These are phyloP conservation scores for Cyaniris semiargus DNA, from an alignment of 2,888 invertebrate species.

Conservation along the genomic window DNA sequence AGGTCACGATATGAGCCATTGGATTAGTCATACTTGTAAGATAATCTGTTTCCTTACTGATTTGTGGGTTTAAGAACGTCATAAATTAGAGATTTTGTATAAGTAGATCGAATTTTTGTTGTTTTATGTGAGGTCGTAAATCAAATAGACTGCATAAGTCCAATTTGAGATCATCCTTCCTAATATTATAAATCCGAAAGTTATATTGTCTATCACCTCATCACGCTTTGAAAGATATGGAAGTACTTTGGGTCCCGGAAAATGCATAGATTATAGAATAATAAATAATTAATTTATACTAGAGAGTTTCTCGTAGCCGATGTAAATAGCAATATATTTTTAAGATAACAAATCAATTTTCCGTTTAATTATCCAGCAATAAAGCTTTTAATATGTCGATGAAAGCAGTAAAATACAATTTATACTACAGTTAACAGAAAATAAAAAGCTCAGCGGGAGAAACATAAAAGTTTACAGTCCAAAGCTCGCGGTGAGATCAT, in stretches of 20 bases:
- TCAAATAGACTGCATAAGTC: no score
- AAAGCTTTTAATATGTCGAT: neutral
- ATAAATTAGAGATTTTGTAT: neutral
- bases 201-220: no score
- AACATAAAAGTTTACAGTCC: conserved; percentile 19
- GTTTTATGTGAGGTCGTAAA: neutral
- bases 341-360: neutral
- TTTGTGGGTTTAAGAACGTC: neutral
- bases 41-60: neutral
- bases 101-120: neutral
- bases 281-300: no score
- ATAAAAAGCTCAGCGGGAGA: conserved; percentile 26
- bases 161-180: no score
- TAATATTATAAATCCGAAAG: no score
- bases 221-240: no score
- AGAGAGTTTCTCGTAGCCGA: no score
- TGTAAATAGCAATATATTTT: neutral
- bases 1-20: conserved; percentile 20
- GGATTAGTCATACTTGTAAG: conserved; percentile 20
- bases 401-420: conserved; percentile 1
- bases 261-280: no score
- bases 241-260: no score
- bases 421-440: conserved; percentile 1
- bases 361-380: neutral
- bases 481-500: conserved; percentile 30